Evolutionary conservation across 2,797 vertebrate genomes (phyloP).

Genomic region (Takifugu rubripes): DNA sequence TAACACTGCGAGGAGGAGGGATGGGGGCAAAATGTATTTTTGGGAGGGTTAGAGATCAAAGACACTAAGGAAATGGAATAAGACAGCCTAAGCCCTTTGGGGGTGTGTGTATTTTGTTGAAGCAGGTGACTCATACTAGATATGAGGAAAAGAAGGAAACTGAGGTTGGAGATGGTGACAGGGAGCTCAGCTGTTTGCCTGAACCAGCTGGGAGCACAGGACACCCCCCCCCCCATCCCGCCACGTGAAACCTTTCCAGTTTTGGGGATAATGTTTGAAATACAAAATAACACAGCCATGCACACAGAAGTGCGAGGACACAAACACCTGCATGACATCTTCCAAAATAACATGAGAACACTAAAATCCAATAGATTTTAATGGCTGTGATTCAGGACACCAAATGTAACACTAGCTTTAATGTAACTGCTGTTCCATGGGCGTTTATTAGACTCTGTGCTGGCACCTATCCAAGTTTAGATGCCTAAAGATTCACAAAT

Average conservation of each 20-base stretch:
- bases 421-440: too few relatives aligned
- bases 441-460: too few relatives aligned
- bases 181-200: slow-evolving; percentile 58
- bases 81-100: slow-evolving; percentile 67
- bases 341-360: too few relatives aligned
- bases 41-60: slow-evolving; percentile 63
- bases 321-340: too few relatives aligned
- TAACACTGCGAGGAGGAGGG: slow-evolving; percentile 45
- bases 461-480: too few relatives aligned
- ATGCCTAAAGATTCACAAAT: too few relatives aligned
- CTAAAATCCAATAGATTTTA: too few relatives aligned
- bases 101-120: slow-evolving; percentile 45
- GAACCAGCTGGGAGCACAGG: slow-evolving; percentile 56
- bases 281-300: neutral
- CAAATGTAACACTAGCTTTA: too few relatives aligned
- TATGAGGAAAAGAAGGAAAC: slow-evolving; percentile 51
- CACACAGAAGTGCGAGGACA: slow-evolving; percentile 12
- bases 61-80: slow-evolving; percentile 63
- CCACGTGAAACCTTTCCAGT: slow-evolving; percentile 44
- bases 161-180: slow-evolving; percentile 63
- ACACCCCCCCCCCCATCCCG: slow-evolving; percentile 34
- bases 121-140: slow-evolving; percentile 55
- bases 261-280: slow-evolving; percentile 50
- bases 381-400: too few relatives aligned
- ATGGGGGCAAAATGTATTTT: slow-evolving; percentile 51